Percentiles rank a stretch among this genome's conserved stretches.
phyloP scores from a whole-genome alignment of 2,797 vertebrate genomes.

The Menidia menidia region DNA sequence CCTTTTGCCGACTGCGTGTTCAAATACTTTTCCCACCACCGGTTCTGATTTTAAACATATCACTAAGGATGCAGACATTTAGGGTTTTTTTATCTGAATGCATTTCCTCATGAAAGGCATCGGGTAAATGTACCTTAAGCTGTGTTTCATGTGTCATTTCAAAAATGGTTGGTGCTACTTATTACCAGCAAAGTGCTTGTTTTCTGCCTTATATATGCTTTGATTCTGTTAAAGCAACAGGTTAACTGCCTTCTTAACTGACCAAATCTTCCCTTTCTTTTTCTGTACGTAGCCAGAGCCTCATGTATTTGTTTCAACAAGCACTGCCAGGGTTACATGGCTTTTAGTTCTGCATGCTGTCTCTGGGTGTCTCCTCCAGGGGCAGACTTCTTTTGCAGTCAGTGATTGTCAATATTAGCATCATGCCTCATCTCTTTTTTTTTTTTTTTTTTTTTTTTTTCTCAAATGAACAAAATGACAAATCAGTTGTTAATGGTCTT shows the following conservation, averaged over 20 bases:
- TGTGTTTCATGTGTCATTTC: conserved; percentile 49
- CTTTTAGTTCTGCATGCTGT: conserved; percentile 48
- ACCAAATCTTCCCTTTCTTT: conserved; percentile 54
- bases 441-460: neutral
- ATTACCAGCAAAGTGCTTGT: conserved; percentile 74
- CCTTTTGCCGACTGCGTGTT: conserved; percentile 54
- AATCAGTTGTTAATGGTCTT: conserved; percentile 27
- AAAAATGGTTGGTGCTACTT: conserved; percentile 76
- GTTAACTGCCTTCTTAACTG: conserved; percentile 72
- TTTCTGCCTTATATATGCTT: conserved; percentile 68
- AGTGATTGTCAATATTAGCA: conserved; percentile 36
- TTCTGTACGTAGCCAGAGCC: conserved; percentile 39
- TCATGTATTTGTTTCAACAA: conserved; percentile 43
- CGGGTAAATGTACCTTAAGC: conserved; percentile 35
- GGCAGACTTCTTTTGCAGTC: conserved; percentile 37
- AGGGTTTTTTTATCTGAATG: conserved; percentile 21
- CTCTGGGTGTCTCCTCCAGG: conserved; percentile 40
- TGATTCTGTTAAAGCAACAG: conserved; percentile 70
- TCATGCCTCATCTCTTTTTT: conserved; percentile 15
- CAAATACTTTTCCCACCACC: conserved; percentile 30
- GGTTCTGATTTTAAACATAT: conserved; percentile 38
- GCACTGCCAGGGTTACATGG: conserved; percentile 63
- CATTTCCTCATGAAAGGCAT: conserved; percentile 25
- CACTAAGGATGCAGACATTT: conserved; percentile 17
- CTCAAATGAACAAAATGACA: conserved; percentile 3